A percentile compares a stretch with the other conserved stretches of the same genome.
These are phyloP conservation scores for Fregetta grallaria DNA, from an alignment of 2,113 vertebrate species.

Conservation along the genomic window DNA sequence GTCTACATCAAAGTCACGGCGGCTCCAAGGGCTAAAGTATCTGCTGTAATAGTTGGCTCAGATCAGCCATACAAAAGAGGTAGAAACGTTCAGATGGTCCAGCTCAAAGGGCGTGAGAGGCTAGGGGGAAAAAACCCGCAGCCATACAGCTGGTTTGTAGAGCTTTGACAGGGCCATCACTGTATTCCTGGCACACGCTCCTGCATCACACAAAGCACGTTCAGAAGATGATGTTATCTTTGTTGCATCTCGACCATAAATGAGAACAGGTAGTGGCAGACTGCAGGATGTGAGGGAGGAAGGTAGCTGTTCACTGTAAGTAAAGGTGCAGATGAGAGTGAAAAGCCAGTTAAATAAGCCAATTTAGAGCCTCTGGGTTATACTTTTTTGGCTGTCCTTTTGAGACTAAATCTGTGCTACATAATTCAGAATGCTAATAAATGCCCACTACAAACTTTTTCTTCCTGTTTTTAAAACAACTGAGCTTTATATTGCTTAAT, in stretches of 20 bases:
- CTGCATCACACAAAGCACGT: constrained; percentile 35
- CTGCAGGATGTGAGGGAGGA: background rate
- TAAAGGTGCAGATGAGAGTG: constrained; percentile 4
- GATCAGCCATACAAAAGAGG: background rate
- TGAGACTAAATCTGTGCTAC: constrained; percentile 3
- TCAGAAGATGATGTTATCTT: constrained; percentile 38
- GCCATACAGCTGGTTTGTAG: constrained; percentile 47
- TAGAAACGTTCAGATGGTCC: constrained; percentile 29
- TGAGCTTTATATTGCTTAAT: background rate
- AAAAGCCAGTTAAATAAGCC: constrained; percentile 9
- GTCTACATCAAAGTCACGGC: background rate
- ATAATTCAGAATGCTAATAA: constrained; percentile 28
- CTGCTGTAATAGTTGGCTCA: background rate
- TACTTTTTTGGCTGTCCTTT: background rate
- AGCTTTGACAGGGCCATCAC: constrained; percentile 17
- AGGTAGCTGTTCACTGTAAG: background rate
- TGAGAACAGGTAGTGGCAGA: constrained; percentile 14
- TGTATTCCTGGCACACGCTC: constrained; percentile 52
- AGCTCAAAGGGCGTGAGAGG: background rate
- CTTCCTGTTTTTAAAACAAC: background rate
- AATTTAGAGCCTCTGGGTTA: background rate
- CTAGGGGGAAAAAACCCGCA: background rate
- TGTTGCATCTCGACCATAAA: background rate
- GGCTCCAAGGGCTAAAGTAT: background rate
- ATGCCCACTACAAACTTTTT: constrained; percentile 19